phyloP scores from a whole-genome alignment of 2,888 invertebrate species.

The Polyommatus iphigenia region DNA sequence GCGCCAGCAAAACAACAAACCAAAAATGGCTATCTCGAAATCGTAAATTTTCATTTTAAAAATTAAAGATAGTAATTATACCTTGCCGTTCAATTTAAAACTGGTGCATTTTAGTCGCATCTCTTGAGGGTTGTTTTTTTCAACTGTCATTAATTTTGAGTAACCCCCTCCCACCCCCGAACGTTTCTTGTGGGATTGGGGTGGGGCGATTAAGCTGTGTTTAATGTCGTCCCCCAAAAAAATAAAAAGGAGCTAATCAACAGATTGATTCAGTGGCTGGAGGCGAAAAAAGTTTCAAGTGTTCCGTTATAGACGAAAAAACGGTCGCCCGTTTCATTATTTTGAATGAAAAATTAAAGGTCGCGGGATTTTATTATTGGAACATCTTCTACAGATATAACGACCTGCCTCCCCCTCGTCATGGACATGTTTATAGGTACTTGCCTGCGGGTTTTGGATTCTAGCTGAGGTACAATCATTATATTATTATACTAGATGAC shows the following conservation, averaged over 20 bases:
- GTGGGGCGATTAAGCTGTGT: conserved; percentile 73
- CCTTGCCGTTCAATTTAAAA: conserved; percentile 32
- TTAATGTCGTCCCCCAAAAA: conserved; percentile 72
- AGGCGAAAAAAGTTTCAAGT: conserved; percentile 33
- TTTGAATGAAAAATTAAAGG: conserved; percentile 29
- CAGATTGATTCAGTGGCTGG: conserved; percentile 60
- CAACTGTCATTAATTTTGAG: conserved; percentile 74
- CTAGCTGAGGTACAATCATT: neutral
- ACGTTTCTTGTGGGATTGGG: conserved; percentile 55
- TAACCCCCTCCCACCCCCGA: conserved; percentile 50
- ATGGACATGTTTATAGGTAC: conserved; percentile 10
- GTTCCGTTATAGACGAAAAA: conserved; percentile 30
- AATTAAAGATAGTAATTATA: conserved; percentile 29
- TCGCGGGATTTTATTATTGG: conserved; percentile 21
- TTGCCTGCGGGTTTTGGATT: neutral
- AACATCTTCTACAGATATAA: conserved; percentile 6
- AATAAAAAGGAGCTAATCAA: conserved; percentile 75
- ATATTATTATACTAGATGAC: neutral
- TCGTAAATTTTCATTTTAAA: conserved; percentile 26
- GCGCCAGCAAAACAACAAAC: conserved; percentile 3
- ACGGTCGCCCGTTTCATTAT: conserved; percentile 12
- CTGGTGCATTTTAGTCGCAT: conserved; percentile 41
- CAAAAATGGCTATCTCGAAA: neutral
- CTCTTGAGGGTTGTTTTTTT: conserved; percentile 60
- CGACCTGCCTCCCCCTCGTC: neutral